Evolutionary conservation across 2,113 vertebrate species (phyloP).

Genomic region (Pomatostomus ruficeps): DNA sequence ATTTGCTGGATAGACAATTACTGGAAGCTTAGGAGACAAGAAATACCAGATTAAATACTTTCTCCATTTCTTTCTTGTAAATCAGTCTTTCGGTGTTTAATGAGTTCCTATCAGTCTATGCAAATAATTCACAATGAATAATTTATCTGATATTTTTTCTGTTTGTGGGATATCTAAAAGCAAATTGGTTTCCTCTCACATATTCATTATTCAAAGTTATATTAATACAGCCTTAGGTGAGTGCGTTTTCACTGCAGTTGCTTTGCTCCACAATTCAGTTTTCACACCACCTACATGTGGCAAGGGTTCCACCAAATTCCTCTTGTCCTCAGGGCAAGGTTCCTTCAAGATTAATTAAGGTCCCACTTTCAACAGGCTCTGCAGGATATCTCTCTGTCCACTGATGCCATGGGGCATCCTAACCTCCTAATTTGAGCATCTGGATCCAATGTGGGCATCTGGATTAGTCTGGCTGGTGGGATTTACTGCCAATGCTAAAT

Average conservation of each 20-base stretch:
- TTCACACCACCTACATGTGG: background rate
- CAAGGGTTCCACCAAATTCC: background rate
- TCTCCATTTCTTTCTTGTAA: background rate
- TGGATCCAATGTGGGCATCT: background rate
- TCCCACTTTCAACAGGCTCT: background rate
- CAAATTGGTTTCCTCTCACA: background rate
- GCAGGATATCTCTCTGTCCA: background rate
- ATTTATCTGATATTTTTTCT: constrained; percentile 48
- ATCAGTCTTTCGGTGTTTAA: background rate
- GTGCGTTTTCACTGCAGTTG: background rate
- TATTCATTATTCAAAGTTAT: constrained; percentile 28
- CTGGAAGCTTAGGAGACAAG: background rate
- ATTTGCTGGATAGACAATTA: background rate
- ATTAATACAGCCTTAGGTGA: background rate
- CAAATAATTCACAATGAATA: constrained; percentile 54
- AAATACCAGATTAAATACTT: background rate
- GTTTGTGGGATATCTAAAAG: constrained; percentile 30
- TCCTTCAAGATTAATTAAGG: background rate
- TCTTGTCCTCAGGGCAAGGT: background rate
- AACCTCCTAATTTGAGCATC: background rate
- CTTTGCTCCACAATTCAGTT: background rate
- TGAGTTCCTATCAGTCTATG: background rate
- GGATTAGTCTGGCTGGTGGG: background rate
- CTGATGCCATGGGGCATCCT: background rate
- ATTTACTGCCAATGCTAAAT: background rate